A percentile compares a stretch with the other conserved stretches of the same genome.
Evolutionary conservation across 2,888 invertebrate species (phyloP).

Genomic region (Lasioglossum figueresi): DNA sequence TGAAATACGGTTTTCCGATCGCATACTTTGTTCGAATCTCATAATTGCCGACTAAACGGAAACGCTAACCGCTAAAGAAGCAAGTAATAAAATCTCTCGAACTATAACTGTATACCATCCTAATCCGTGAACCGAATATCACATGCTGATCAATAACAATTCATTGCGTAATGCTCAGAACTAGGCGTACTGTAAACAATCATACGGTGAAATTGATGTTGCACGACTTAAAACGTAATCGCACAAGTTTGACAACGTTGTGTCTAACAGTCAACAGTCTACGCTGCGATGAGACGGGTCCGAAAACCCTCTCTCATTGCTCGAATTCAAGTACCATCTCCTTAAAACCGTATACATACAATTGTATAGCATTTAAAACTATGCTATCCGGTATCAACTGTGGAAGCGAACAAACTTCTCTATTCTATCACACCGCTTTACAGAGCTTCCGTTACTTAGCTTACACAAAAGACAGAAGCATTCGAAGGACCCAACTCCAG

Average conservation of each 20-base stretch:
- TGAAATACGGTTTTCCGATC: not conserved
- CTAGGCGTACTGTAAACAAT: not conserved
- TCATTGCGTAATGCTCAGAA: not conserved
- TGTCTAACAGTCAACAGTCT: constrained; percentile 14
- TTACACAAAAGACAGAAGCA: constrained; percentile 1
- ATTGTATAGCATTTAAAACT: constrained; percentile 7
- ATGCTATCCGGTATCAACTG: not conserved
- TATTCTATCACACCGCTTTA: not conserved
- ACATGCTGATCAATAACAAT: constrained; percentile 11
- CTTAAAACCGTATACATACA: not conserved
- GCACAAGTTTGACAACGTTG: not conserved
- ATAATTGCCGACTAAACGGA: not conserved
- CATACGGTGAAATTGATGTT: not conserved
- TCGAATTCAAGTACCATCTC: constrained; percentile 3
- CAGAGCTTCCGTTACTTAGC: not conserved
- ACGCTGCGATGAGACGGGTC: not conserved
- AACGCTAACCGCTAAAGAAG: constrained; percentile 7
- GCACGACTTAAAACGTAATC: not conserved
- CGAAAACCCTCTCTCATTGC: not conserved
- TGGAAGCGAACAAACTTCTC: not conserved
- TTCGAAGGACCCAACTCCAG: not conserved
- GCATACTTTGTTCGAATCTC: constrained; percentile 1
- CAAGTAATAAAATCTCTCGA: constrained; percentile 7
- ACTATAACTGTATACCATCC: not conserved
- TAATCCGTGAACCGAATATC: not conserved